Evolutionary conservation across 2,113 vertebrate genomes (phyloP), one percentile per base, ranked within the genome.

Genomic region (Clupea harengus): DNA sequence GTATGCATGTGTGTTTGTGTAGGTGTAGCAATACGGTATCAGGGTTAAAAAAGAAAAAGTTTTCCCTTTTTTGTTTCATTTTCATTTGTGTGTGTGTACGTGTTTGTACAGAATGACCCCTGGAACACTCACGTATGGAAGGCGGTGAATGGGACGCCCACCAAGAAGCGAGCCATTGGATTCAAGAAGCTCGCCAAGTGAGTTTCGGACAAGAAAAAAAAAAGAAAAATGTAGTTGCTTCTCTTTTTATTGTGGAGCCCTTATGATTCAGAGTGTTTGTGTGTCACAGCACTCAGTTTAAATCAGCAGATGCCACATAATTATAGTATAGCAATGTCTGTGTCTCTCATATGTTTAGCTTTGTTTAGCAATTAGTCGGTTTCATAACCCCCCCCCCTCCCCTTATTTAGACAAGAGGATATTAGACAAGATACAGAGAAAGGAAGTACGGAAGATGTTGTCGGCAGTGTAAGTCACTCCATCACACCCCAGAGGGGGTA

Each of bases 111-210:
- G 98, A 87, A 95, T 0, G 98, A 99, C 88, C 97, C 98, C 3
- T 99, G 98, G 98, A 96, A 97, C 90, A 97, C 95, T 7, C 95
- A 99, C 0, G 78, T 98, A 89, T 99, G 98, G 98, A 99, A 98
- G 92, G 98, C 96, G 5, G 95, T 97, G 90, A 99, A 99, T 0
- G 98, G 98, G 45, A 99, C 98, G 0, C 98, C 98, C 22, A 99
- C 98, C n/a, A 99, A 99, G 94, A 97, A 98, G 88, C 95, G 97
- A 91, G 95, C 98, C 84, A 99, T 99, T 0, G 98, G 98, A 90
- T 99, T 99, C 91, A 99, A 99, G 94, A 99, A 99, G 91, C 93
- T 99, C 81, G 98, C 98, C 82, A 99, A 99, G 98, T 99, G 89
- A 97, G 97, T 95, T 52, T 20, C 67, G 11, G 28, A 15, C 9